Evolutionary conservation across 2,797 vertebrate genomes (phyloP), one percentile per base, ranked within the genome.

Genomic region (Notolepis coatsorum): DNA sequence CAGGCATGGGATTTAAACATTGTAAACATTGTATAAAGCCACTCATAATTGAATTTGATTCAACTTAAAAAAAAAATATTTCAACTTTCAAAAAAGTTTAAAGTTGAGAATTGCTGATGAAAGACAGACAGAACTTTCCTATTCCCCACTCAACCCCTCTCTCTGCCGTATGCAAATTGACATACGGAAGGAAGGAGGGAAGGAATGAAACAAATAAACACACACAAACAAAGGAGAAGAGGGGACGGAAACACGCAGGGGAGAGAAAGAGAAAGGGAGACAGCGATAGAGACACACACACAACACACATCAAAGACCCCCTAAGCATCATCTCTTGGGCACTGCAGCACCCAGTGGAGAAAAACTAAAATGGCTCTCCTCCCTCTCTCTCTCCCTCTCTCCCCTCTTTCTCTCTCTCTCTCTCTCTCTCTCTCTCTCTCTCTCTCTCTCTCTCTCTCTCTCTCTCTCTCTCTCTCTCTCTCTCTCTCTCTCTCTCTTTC

Each of bases 271-370:
- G 46, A 61, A 43, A 25, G 9, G 43, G 67, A 74, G 70, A 41
- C 33, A n/a, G 13, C 24, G 20, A 38, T 13, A 18, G 31, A 42
- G 9, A 68, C 58, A 73, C 74, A 71, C 71, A 85, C 68, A 80
- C 80, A 76, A 61, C 61, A 45, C 56, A 89, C 90, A 88, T 91
- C 88, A 91, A 91, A 92, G 88, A 76, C 75, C 57, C 66, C 52
- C 33, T 10, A 45, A 23, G 48, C 65, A 37, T 83, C 72, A 82
- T 88, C 87, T 91, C 87, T 76, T 45, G 80, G 83, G 84, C 81
- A 77, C 49, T 78, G 37, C 24, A n/a, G 56, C 59, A 39, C 64
- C 20, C 35, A n/a, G n/a, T 75, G 75, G 15, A 77, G 80, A 56
- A 86, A 85, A 90, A 89, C 77, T 24, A 84, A 75, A 87, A 88